A percentile compares a stretch with the other conserved stretches of the same genome.
phyloP scores from a whole-genome alignment of 2,113 vertebrate species.

The Athene cunicularia region DNA sequence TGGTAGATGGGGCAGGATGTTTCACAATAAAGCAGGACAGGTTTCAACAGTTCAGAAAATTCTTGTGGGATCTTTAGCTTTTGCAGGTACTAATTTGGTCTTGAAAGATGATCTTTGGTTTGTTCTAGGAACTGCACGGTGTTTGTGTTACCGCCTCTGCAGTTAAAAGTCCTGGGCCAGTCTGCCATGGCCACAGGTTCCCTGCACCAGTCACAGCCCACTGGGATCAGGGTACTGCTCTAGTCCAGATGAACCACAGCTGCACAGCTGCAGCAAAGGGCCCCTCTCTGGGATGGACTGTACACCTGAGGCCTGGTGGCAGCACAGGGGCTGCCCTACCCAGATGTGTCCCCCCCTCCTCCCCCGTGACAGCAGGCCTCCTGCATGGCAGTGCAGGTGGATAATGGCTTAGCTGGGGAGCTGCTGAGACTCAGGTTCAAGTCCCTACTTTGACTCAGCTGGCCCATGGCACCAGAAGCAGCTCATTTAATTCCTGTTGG shows the following conservation, averaged over 20 bases:
- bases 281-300: background rate
- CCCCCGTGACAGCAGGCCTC: background rate
- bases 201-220: too few relatives aligned
- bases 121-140: background rate
- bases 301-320: background rate
- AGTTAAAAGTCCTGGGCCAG: background rate
- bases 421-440: background rate
- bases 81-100: background rate
- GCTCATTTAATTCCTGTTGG: background rate
- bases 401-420: background rate
- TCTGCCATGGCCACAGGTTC: background rate
- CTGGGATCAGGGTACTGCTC: background rate
- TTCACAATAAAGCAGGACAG: background rate
- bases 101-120: background rate
- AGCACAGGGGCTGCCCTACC: background rate
- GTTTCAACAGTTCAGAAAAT: background rate
- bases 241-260: background rate
- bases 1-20: background rate
- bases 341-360: fast-evolving
- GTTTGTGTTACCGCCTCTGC: background rate
- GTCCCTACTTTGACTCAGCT: background rate
- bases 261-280: background rate
- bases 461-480: background rate
- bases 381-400: fast-evolving
- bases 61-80: background rate